These are phyloP conservation scores for Liolophura sinensis DNA, from an alignment of 1,140 invertebrate species.

Conservation along the genomic window DNA sequence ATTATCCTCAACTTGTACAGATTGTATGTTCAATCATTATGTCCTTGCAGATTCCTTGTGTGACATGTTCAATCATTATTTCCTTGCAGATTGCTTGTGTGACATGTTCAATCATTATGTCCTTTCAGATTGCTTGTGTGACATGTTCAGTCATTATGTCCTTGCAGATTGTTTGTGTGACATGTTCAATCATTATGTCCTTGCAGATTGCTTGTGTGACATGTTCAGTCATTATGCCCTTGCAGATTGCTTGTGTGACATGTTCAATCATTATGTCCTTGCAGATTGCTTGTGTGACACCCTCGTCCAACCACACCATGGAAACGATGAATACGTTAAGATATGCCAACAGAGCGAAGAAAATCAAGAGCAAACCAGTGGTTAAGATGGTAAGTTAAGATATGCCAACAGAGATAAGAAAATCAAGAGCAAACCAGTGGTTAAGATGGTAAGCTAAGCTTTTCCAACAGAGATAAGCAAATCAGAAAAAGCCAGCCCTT, in stretches of 20 bases:
- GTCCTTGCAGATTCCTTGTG: neutral
- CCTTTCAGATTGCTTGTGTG: too few relatives aligned
- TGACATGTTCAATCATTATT: too few relatives aligned
- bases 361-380: constrained; percentile 56
- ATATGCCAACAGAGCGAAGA: constrained; percentile 57
- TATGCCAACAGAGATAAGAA: constrained; percentile 57
- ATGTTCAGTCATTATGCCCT: constrained; percentile 4
- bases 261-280: too few relatives aligned
- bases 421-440: constrained; percentile 55
- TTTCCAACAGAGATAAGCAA: too few relatives aligned
- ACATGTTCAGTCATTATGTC: too few relatives aligned
- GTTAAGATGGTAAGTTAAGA: constrained; percentile 73
- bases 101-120: too few relatives aligned
- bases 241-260: too few relatives aligned
- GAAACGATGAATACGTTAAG: constrained; percentile 58
- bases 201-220: neutral
- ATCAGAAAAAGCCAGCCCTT: too few relatives aligned
- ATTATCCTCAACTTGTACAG: too few relatives aligned
- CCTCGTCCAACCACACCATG: constrained; percentile 45
- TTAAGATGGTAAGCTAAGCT: constrained; percentile 78
- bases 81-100: constrained; percentile 42
- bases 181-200: neutral
- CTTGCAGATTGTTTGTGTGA: too few relatives aligned
- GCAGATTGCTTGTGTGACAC: constrained; percentile 58
- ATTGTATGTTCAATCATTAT: neutral